Conservation (phyloP, 2,888 invertebrate species). For the Auanema freiburgensis region DNA sequence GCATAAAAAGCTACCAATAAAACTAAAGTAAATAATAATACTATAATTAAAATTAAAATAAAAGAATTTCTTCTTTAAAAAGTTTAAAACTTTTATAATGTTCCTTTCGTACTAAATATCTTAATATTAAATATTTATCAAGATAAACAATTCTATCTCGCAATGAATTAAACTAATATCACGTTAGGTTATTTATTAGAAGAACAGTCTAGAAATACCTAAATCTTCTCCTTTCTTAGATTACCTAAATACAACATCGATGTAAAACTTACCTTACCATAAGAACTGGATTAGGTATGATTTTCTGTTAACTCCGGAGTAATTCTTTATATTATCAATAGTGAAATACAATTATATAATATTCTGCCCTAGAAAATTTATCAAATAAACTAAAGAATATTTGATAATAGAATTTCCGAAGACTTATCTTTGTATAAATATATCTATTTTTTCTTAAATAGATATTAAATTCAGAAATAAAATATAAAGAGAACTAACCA, state of each 20-base stretch:
- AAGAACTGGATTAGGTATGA: conserved; percentile 53
- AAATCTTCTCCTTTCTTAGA: conserved; percentile 46
- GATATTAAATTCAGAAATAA: conserved; percentile 43
- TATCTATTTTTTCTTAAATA: conserved; percentile 48
- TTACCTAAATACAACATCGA: conserved; percentile 53
- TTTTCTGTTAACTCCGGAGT: conserved; percentile 61
- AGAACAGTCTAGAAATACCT: conserved; percentile 52
- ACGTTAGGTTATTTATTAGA: conserved; percentile 52
- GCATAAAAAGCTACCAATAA: conserved; percentile 43
- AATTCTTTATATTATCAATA: conserved; percentile 51
- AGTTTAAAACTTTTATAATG: conserved; percentile 47
- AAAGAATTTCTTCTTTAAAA: conserved; percentile 35
- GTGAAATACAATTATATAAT: conserved; percentile 50
- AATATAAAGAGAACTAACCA: conserved; percentile 48
- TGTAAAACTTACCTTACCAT: conserved; percentile 54
- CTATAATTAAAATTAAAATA: conserved; percentile 35
- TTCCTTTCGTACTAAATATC: conserved; percentile 54
- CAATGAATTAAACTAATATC: conserved; percentile 58
- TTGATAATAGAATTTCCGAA: conserved; percentile 52
- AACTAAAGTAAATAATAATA: conserved; percentile 39
- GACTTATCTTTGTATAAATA: conserved; percentile 54
- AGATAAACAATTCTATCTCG: conserved; percentile 58
- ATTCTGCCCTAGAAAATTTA: conserved; percentile 55
- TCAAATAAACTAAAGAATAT: conserved; percentile 21
- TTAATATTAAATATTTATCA: conserved; percentile 43